Evolutionary conservation across 2,113 vertebrate species (phyloP).

Genomic region (Genyomyrus donnyi): DNA sequence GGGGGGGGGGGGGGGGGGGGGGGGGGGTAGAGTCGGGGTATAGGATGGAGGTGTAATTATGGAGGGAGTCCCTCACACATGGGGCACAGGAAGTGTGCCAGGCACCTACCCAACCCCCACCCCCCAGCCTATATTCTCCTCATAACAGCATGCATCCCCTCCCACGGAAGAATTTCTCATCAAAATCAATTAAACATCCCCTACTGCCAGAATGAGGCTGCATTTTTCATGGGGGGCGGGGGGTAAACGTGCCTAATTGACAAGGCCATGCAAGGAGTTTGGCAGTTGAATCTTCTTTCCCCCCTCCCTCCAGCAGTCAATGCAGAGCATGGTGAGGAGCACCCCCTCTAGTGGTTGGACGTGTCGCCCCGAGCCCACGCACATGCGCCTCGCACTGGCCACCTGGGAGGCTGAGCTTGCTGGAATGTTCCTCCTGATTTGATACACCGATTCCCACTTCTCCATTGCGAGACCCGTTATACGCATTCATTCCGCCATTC

Average conservation of each 20-base stretch:
- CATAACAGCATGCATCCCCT: conserved; percentile 43
- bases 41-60: background rate
- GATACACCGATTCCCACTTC: background rate
- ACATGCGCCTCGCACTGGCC: background rate
- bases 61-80: background rate
- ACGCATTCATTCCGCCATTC: background rate
- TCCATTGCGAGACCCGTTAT: background rate
- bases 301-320: background rate
- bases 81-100: conserved; percentile 11
- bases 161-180: conserved; percentile 61
- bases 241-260: conserved; percentile 65
- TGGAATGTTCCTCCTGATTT: background rate
- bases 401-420: background rate
- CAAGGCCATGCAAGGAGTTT: conserved; percentile 57
- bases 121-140: background rate
- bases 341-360: background rate
- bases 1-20: no score
- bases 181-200: conserved; percentile 68
- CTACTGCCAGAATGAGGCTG: conserved; percentile 47
- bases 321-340: background rate
- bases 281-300: conserved; percentile 39
- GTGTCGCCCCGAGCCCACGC: background rate
- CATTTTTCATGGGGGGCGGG: conserved; percentile 62
- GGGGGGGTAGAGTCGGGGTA: background rate
- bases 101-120: background rate